Percentiles rank a stretch among this genome's conserved stretches.
Conservation (phyloP, 2,113 vertebrate genomes). For the Dissostichus mawsoni region DNA sequence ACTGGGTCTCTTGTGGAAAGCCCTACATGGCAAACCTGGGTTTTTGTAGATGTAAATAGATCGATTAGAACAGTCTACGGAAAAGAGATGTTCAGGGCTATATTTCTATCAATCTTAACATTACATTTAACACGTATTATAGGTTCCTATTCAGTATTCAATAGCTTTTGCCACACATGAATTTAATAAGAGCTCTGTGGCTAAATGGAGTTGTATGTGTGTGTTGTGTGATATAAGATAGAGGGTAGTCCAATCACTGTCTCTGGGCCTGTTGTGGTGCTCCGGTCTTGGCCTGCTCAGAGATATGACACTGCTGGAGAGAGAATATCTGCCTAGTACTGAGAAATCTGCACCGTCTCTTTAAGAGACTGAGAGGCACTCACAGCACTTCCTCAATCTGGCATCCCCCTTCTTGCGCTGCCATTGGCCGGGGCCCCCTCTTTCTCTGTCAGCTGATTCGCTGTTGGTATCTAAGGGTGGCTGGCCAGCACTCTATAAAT, state of each 20-base stretch:
- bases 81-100: not conserved
- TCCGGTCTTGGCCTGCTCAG: constrained; percentile 61
- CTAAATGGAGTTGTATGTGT: not conserved
- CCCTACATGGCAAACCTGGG: too few species aligned
- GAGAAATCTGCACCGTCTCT: constrained; percentile 80
- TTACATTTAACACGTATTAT: too few species aligned
- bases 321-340: constrained; percentile 76
- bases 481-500: constrained; percentile 88
- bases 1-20: not conserved
- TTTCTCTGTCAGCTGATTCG: constrained; percentile 83
- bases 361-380: constrained; percentile 82
- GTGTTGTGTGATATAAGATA: constrained; percentile 23
- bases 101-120: constrained; percentile 1
- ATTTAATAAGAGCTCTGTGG: not conserved
- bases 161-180: not conserved
- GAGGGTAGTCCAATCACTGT: constrained; percentile 38
- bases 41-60: too few species aligned
- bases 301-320: constrained; percentile 57
- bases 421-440: constrained; percentile 79
- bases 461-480: constrained; percentile 89
- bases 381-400: constrained; percentile 84
- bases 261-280: constrained; percentile 39
- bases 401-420: constrained; percentile 72
- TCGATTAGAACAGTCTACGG: not conserved
- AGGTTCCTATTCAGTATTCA: too few species aligned